Percentiles rank a stretch among this genome's conserved stretches.
These are phyloP conservation scores for Emydoidea blandingii DNA, from an alignment of 2,797 vertebrate genomes.

Conservation along the genomic window DNA sequence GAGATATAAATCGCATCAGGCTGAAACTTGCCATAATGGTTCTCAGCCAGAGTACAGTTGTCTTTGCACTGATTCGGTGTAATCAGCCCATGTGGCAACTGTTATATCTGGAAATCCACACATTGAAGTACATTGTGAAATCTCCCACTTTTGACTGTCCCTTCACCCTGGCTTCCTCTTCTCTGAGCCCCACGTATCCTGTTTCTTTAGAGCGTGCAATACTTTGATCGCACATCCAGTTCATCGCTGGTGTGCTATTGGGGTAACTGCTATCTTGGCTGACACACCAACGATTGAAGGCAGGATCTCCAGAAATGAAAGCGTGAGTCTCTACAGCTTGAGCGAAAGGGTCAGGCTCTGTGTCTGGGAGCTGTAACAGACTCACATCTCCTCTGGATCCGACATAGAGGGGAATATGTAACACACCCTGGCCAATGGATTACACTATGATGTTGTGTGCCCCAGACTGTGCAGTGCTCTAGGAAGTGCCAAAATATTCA, in stretches of 20 bases:
- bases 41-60: neutral
- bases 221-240: neutral
- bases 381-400: neutral
- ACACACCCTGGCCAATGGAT: neutral
- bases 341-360: neutral
- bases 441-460: neutral
- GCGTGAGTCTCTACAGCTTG: neutral
- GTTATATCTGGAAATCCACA: neutral
- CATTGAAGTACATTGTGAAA: neutral
- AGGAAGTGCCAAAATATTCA: neutral
- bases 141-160: neutral
- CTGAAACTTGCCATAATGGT: neutral
- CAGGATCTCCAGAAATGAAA: neutral
- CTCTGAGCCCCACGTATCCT: neutral
- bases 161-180: neutral
- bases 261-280: neutral
- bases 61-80: neutral
- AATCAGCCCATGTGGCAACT: neutral
- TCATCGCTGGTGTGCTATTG: neutral
- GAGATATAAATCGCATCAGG: neutral
- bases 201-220: neutral
- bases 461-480: rapidly evolving
- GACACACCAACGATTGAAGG: neutral
- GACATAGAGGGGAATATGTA: rapidly evolving
- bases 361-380: neutral